Evolutionary conservation across 2,797 vertebrate genomes (phyloP), one percentile per base, ranked within the genome.

Genomic region (Mallotus villosus): DNA sequence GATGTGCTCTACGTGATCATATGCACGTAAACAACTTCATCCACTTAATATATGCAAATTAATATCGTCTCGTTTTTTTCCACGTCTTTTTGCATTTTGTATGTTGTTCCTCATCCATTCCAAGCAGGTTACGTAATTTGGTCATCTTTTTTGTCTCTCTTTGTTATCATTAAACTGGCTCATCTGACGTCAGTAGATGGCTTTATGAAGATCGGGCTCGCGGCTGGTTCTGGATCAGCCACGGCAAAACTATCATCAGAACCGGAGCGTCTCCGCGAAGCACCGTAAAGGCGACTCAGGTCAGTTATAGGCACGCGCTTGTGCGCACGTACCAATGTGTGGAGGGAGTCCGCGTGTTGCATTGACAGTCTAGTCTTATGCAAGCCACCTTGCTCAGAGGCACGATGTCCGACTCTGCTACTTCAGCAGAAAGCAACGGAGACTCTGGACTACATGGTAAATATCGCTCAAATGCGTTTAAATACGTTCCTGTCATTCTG

Each of bases 391-490:
- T 72, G 72, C 74, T 82, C 74, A 70, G 74, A 80, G 80, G 67
- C 82, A 79, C 79, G 17, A 94, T 94, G 93, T 91, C 92, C 73
- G 87, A 88, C 80, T 78, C 88, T 81, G 86, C 86, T 68, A 73
- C 86, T 84, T 75, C 88, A n/a, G 76, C 90, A 83, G 82, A 88
- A 67, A 91, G 88, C 82, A 87, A 84, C 84, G 91, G 89, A 81
- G 93, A 94, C 73, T 81, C 91, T 1, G 91, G 91, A 81, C 92
- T 94, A 64, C 93, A 94, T 83, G 93, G 94, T 94, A 84, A 65
- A 73, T 73, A 73, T 32, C 16, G 6, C 16, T 51, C 14, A 1
- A 16, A 0, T 16, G 0, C 19, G 25, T 6, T 0, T 1, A 2
- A 51, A 1, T 4, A 24, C 11, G 29, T 11, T 5, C 0, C 19